A percentile compares a stretch with the other conserved stretches of the same genome.
phyloP scores from a whole-genome alignment of 2,888 invertebrate species.

The Slavum lentiscoides region DNA sequence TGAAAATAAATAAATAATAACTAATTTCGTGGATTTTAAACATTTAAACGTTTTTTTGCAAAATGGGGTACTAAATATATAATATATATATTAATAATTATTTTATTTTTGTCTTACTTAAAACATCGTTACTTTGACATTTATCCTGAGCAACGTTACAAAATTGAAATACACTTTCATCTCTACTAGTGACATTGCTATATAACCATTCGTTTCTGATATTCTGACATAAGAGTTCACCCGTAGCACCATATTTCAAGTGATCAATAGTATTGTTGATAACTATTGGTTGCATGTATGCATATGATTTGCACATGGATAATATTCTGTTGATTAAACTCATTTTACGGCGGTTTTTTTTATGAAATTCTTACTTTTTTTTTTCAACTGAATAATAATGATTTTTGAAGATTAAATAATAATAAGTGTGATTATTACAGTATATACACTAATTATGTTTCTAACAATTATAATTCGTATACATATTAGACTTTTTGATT shows the following conservation, averaged over 20 bases:
- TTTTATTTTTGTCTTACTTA: slow-evolving; percentile 30
- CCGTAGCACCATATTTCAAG: slow-evolving; percentile 61
- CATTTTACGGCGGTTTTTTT: background rate
- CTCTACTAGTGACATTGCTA: slow-evolving; percentile 62
- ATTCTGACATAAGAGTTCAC: slow-evolving; percentile 64
- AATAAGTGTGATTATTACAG: no score
- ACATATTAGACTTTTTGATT: slow-evolving; percentile 24
- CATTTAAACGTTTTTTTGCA: background rate
- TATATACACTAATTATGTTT: background rate
- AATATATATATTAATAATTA: background rate
- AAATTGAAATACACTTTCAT: slow-evolving; percentile 62
- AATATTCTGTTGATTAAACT: slow-evolving; percentile 55
- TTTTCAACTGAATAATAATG: slow-evolving; percentile 41
- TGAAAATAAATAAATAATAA: no score
- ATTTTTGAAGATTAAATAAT: background rate
- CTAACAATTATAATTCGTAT: slow-evolving; percentile 56
- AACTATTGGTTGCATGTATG: slow-evolving; percentile 55
- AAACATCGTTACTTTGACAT: slow-evolving; percentile 3
- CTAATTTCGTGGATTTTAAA: no score
- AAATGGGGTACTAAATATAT: background rate
- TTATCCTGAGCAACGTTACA: slow-evolving; percentile 8
- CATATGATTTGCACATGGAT: slow-evolving; percentile 56
- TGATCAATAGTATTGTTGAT: slow-evolving; percentile 30
- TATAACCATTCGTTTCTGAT: slow-evolving; percentile 65
- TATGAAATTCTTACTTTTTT: background rate